Base-by-base conservation (phyloP, 2,888 invertebrate genomes). In the Artemia sp. region DNA sequence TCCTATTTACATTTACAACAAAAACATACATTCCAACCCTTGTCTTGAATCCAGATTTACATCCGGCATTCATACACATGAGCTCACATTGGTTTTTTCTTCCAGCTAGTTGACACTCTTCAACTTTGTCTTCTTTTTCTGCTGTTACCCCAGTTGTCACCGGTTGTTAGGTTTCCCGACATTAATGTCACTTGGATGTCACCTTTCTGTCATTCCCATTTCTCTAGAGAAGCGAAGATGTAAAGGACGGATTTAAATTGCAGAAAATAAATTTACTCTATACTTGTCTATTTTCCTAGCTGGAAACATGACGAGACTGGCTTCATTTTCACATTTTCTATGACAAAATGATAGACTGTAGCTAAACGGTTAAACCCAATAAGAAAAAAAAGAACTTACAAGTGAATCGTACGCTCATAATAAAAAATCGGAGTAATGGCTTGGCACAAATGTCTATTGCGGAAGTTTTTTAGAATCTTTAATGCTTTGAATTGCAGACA, bases 181-280 rank as follows among this genome's bases (percentile, higher is more conserved):
- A 58, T 58, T 58, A 58, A 8, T 58, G 64, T 58, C 64, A 58
- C 64, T 58, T 24, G n/a, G 14, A 10, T 58, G 64, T 24, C 64
- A 58, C 64, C 64, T 58, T 58, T 58, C 64, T 58, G 64, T 58
- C 64, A 58, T 24, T 58, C 64, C 64, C 64, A 58, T 58, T 58
- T 58, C 64, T n/a, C 24, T 58, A 24, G 64, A 58, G 64, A n/a
- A 58, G 64, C n/a, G 64, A 58, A n/a, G 64, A 58, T 58, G 11
- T 58, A 58, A 58, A 58, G 64, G 64, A 58, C 64, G 64, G 64
- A 58, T 58, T 58, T 58, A 58, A 58, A 58, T 58, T 58, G 64
- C 64, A n/a, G 64, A 58, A 24, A 58, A 58, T 58, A 58, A 58
- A 58, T 58, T 24, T 58, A 19, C 64, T 8, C 64, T 58, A 10